Percentiles rank a stretch among this genome's conserved stretches.
Conservation (phyloP, 2,797 vertebrate genomes). For the Dendrocincla fuliginosa region DNA sequence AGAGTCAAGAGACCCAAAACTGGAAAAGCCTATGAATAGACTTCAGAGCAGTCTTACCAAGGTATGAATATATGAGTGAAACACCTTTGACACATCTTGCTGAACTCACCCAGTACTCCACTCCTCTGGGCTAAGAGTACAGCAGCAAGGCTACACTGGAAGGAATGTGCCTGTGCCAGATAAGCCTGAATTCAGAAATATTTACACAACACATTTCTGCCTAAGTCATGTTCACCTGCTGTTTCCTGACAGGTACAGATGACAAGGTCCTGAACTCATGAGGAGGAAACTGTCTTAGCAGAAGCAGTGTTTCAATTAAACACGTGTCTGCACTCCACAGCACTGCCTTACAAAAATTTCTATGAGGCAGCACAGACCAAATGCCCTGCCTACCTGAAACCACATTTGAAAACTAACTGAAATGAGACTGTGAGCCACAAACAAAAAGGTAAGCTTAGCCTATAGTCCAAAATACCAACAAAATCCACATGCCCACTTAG, state of each 20-base stretch:
- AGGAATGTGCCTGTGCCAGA: background rate
- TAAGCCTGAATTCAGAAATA: background rate
- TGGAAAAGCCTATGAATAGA: background rate
- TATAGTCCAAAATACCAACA: background rate
- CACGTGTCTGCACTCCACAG: accelerated
- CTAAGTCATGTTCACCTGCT: background rate
- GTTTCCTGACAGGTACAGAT: background rate
- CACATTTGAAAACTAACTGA: background rate
- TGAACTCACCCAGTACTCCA: background rate
- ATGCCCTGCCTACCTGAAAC: background rate
- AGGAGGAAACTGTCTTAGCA: background rate
- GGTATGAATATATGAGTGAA: background rate
- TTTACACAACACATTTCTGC: background rate
- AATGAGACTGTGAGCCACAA: background rate
- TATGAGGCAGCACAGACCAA: background rate
- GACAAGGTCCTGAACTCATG: background rate
- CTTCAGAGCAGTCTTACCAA: background rate
- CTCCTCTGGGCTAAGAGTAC: background rate
- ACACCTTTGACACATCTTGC: accelerated
- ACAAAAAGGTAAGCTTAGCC: background rate
- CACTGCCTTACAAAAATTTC: background rate
- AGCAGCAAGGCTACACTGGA: background rate
- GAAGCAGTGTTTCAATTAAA: background rate
- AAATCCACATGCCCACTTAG: background rate
- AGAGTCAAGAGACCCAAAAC: background rate